These are phyloP conservation scores for Yasuhikotakia modesta DNA, from an alignment of 2,797 vertebrate genomes.

Conservation along the genomic window DNA sequence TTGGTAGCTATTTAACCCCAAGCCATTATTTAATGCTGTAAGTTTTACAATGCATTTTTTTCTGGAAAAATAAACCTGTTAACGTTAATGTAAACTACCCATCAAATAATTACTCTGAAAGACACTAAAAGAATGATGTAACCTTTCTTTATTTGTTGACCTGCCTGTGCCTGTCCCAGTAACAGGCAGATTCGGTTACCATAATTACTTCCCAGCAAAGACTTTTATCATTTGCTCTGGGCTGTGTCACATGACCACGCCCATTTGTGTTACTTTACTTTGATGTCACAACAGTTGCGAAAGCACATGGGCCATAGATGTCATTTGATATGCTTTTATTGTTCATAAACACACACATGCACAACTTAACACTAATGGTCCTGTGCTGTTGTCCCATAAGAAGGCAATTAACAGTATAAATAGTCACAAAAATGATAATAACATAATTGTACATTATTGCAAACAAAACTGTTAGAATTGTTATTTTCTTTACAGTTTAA, in stretches of 20 bases:
- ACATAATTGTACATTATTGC: too few species aligned
- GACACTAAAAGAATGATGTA: background rate
- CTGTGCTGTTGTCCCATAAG: too few species aligned
- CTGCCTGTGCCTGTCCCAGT: background rate
- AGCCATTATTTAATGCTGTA: too few species aligned
- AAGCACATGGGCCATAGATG: background rate
- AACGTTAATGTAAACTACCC: too few species aligned
- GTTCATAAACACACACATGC: background rate
- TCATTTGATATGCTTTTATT: conserved; percentile 5
- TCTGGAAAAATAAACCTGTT: too few species aligned
- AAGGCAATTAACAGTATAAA: too few species aligned
- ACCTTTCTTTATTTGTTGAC: background rate
- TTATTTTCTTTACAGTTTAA: conserved; percentile 69
- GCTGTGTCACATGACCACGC: conserved; percentile 11
- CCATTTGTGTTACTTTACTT: background rate
- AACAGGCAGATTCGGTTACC: background rate
- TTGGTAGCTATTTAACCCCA: background rate
- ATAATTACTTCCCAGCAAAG: conserved; percentile 4
- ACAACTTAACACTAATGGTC: too few species aligned
- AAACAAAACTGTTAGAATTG: background rate
- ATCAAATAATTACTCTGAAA: too few species aligned
- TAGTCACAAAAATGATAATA: too few species aligned
- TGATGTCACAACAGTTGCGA: conserved; percentile 3
- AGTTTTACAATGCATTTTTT: too few species aligned
- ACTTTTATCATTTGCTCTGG: conserved; percentile 18